A percentile compares a stretch with the other conserved stretches of the same genome.
phyloP scores from a whole-genome alignment of 2,113 vertebrate species.

The Heterotis niloticus region DNA sequence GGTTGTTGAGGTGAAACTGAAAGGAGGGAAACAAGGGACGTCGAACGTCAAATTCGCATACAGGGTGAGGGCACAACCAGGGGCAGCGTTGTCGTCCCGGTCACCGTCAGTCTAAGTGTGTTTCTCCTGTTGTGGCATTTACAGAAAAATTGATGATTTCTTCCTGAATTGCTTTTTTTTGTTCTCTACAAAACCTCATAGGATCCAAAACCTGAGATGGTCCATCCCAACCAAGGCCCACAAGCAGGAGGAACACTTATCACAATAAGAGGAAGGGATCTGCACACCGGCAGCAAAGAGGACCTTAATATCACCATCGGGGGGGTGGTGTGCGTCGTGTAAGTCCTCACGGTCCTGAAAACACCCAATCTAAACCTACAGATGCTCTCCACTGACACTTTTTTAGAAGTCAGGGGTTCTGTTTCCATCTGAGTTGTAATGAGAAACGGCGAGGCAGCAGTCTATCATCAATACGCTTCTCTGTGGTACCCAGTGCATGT shows the following conservation, averaged over 20 bases:
- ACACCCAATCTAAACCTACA: background rate
- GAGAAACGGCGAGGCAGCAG: background rate
- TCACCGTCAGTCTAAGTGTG: no score
- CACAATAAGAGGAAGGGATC: slow-evolving; percentile 72
- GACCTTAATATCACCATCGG: slow-evolving; percentile 73
- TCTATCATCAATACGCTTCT: background rate
- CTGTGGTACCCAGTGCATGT: background rate
- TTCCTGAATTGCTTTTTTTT: background rate
- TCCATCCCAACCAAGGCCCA: slow-evolving; percentile 73
- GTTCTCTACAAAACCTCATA: slow-evolving; percentile 39
- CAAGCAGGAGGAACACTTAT: slow-evolving; percentile 80
- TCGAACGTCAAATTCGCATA: slow-evolving; percentile 60
- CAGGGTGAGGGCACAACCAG: slow-evolving; percentile 48
- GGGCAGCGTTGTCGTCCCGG: background rate
- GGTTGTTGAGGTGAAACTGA: slow-evolving; percentile 52
- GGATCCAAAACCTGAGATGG: slow-evolving; percentile 66
- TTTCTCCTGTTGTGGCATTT: no score
- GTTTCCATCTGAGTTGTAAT: slow-evolving; percentile 1
- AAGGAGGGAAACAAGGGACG: slow-evolving; percentile 35
- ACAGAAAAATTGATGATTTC: background rate
- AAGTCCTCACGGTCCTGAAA: slow-evolving; percentile 40
- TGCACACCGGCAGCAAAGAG: slow-evolving; percentile 78
- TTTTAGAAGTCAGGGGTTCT: background rate
- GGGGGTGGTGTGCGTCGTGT: slow-evolving; percentile 77
- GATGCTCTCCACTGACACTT: background rate